These are phyloP conservation scores for Drosophila gaucha DNA, from an alignment of 2,888 invertebrate species.

Conservation along the genomic window DNA sequence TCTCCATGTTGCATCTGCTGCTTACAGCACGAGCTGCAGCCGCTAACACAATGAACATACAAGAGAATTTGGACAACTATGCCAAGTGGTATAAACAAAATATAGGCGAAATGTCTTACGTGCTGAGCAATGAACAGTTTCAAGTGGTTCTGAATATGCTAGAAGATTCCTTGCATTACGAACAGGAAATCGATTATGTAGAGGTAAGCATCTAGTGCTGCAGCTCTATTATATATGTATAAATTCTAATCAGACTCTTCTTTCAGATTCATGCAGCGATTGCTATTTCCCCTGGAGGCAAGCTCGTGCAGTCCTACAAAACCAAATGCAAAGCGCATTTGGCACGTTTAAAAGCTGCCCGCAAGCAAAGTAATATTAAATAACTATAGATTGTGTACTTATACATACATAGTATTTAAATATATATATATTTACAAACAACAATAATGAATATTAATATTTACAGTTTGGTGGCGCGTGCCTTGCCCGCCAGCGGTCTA, in stretches of 20 bases:
- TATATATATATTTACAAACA: conserved; percentile 34
- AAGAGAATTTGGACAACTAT: conserved; percentile 76
- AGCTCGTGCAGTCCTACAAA: conserved; percentile 81
- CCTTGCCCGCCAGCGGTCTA: conserved; percentile 85
- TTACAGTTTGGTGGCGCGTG: conserved; percentile 72
- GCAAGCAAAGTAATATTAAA: conserved; percentile 27
- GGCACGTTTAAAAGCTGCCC: conserved; percentile 55
- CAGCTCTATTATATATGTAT: rapidly evolving
- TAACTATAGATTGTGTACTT: conserved; percentile 1
- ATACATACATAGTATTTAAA: neutral
- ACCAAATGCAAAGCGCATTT: conserved; percentile 76
- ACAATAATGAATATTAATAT: neutral
- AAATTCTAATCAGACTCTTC: neutral
- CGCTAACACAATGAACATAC: conserved; percentile 73
- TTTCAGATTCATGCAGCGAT: conserved; percentile 79
- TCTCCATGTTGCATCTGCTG: conserved; percentile 72
- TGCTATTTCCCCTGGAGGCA: conserved; percentile 82
- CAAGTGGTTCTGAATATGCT: conserved; percentile 70
- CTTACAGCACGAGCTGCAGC: conserved; percentile 77
- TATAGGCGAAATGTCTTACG: conserved; percentile 82
- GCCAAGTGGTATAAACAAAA: conserved; percentile 83
- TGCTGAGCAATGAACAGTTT: conserved; percentile 72
- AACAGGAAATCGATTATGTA: conserved; percentile 76
- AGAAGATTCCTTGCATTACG: conserved; percentile 74
- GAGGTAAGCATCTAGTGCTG: conserved; percentile 60